Evolutionary conservation across 1,140 invertebrate genomes (phyloP).

Genomic region (Penaeus japonicus): DNA sequence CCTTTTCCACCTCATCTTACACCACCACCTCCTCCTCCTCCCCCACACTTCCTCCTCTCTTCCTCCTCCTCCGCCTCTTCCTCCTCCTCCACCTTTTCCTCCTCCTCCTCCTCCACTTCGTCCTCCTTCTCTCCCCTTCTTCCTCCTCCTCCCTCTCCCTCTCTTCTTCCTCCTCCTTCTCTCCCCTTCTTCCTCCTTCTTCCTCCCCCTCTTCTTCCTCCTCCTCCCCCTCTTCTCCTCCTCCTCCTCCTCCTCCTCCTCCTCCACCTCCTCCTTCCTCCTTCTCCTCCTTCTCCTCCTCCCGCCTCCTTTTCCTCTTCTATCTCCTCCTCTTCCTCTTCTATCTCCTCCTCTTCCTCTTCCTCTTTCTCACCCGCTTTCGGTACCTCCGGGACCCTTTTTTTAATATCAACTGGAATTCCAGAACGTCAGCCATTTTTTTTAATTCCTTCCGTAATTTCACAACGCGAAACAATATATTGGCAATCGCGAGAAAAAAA

Average conservation of each 20-base stretch:
- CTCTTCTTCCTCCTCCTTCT: too few relatives aligned
- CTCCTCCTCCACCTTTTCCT: not conserved
- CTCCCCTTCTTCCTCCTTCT: not conserved
- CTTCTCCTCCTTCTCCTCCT: too few relatives aligned
- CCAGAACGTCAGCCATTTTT: not conserved
- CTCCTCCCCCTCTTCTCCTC: not conserved
- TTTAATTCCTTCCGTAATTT: not conserved
- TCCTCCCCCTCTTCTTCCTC: not conserved
- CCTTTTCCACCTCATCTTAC: not conserved
- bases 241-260: not conserved
- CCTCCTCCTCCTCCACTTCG: not conserved
- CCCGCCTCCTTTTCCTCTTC: too few relatives aligned
- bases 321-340: too few relatives aligned
- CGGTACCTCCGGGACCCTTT: not conserved
- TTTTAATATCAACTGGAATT: not conserved
- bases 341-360: too few relatives aligned
- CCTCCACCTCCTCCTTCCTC: not conserved
- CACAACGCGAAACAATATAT: too few relatives aligned
- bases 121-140: not conserved
- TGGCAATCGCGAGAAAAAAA: not conserved
- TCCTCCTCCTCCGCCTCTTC: not conserved
- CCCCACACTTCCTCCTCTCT: not conserved
- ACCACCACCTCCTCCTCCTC: not conserved
- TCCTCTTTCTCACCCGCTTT: too few relatives aligned
- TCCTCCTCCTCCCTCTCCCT: not conserved